Evolutionary conservation across 2,888 invertebrate genomes (phyloP), one percentile per base, ranked within the genome.

Genomic region (Sipha maydis): DNA sequence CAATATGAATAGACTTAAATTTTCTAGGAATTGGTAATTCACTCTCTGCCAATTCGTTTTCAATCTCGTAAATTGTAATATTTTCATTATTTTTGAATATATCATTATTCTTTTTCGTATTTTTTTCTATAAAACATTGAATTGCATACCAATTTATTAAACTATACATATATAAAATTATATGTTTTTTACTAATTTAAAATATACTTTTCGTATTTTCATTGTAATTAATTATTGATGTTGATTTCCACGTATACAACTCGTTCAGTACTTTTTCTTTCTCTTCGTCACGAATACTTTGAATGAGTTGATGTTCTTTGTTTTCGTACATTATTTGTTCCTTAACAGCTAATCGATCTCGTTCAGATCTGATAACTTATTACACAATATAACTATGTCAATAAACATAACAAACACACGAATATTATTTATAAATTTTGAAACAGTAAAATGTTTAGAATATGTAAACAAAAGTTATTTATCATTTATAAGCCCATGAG

Each of bases 281-380:
- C 28, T 90, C 89, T 21, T 38, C 77, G 31, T 95, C 93, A 91
- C 94, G 94, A 80, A 95, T 93, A 1, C 92, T 91, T 89, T 95
- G 94, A 92, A 96, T 96, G 90, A 93, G 91, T 73, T 93, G 92
- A 90, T 95, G 93, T 79, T 94, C 94, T 90, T 92, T 92, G 0
- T 93, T 93, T 90, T 95, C 94, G 25, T 94, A 91, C 90, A 93
- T 92, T 90, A 95, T 94, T 91, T 95, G 94, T 91, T 94, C 93
- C 80, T 92, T 92, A 0, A 95, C 93, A 9, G 94, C 76, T 75
- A 82, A 56, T 80, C 83, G 75, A 28, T 83, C 75, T 61, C 38
- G 75, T 89, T 88, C 34, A 14, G 71, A 48, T 69, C 85, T 88
- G 3, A 14, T 3, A 28, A 80, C 86, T 86, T 9, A 61, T 82